Conservation (phyloP, 2,888 invertebrate species). For the Bellardia pandia region DNA sequence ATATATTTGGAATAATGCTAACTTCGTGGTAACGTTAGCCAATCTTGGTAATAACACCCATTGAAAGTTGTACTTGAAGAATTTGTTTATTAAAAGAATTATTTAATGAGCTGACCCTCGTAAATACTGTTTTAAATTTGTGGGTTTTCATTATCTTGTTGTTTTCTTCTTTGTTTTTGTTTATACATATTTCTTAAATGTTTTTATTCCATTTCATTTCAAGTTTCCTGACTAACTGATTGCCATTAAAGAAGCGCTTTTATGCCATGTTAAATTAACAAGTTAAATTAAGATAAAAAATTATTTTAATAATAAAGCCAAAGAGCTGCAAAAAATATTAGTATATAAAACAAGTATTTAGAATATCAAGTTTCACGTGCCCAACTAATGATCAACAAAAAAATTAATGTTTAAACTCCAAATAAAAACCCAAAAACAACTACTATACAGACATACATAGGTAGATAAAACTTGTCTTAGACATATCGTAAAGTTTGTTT, state of each 20-base stretch:
- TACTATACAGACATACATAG: not conserved
- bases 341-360: conserved; percentile 65
- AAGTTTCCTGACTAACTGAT: conserved; percentile 56
- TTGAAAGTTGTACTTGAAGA: no score
- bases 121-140: not conserved
- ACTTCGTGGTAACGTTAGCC: no score
- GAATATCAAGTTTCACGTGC: conserved; percentile 62
- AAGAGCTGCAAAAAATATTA: conserved; percentile 16
- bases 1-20: no score
- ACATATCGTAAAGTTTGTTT: conserved; percentile 13
- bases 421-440: not conserved
- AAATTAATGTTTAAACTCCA: conserved; percentile 27
- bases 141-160: not conserved
- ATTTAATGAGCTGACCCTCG: conserved; percentile 41
- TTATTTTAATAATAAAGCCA: not conserved
- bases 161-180: not conserved
- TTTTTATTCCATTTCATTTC: conserved; percentile 51
- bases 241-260: conserved; percentile 55
- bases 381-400: conserved; percentile 48
- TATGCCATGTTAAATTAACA: conserved; percentile 31
- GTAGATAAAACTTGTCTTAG: conserved; percentile 33
- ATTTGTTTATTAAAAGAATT: not conserved
- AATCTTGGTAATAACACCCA: no score
- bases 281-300: conserved; percentile 50
- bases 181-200: not conserved